Base-by-base conservation (phyloP, 2,888 invertebrate genomes). In the Nymphalis urticae region DNA sequence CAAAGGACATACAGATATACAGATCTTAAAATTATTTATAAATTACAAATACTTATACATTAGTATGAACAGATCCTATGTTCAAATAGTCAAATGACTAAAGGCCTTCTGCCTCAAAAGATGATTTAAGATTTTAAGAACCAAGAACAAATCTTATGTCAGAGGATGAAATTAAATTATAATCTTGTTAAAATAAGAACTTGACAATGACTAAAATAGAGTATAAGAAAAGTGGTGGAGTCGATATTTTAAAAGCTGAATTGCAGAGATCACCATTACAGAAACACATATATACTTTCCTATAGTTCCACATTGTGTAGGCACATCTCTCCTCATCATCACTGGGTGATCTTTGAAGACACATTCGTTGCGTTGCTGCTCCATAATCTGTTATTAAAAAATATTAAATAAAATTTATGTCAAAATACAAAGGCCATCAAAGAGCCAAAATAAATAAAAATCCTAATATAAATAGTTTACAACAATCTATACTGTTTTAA, bases 191-290 rank as follows among this genome's bases (percentile, higher is more conserved):
- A 42, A 13, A 42, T 10, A 42, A 42, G 13, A 42, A 10, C 10
- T 75, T 81, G 50, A 83, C 9, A 59, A 77, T 72, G 64, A 83
- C 64, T 63, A 88, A 48, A 64, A 83, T 21, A 47, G 81, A 72
- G 62, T 78, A 56, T 66, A 85, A 60, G 62, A 85, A 73, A 27
- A 80, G 67, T 6, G 83, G 75, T 51, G 76, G 74, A 51, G 73
- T 70, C n/a, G 81, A 64, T 48, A 77, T 71, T 73, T 69, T 80
- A 59, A 72, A 71, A 0, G 85, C 82, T n/a, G 87, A 80, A 74
- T 98, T 98, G 85, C 98, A 98, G 48, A 98, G 93, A 85, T 98
- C 98, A 7, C 98, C 98, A 77, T 94, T 95, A 80, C 98, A 98
- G 82, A 98, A 97, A 82, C 98, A 98, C 96, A 98, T 97, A 81